phyloP scores from a whole-genome alignment of 2,888 invertebrate species.

The Morpho helenor region DNA sequence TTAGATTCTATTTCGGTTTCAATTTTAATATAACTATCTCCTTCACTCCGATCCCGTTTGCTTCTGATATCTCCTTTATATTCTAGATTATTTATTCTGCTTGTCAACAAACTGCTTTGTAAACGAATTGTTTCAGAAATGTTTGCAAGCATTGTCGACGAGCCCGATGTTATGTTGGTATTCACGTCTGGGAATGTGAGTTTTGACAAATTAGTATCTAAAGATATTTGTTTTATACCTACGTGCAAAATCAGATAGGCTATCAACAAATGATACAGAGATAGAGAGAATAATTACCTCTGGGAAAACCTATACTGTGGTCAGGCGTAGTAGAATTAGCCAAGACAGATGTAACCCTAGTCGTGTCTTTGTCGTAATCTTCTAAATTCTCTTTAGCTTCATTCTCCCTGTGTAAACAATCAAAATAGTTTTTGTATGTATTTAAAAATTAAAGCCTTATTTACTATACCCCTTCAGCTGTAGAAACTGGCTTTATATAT shows the following conservation, averaged over 20 bases:
- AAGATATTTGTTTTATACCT: no score
- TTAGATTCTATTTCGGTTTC: constrained; percentile 8
- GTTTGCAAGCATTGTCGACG: constrained; percentile 1
- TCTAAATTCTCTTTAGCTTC: constrained; percentile 10
- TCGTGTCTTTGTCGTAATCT: constrained; percentile 11
- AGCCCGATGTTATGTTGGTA: constrained; percentile 10
- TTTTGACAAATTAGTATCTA: not conserved
- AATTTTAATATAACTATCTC: constrained; percentile 2
- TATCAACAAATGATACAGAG: no score
- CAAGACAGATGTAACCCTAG: constrained; percentile 16
- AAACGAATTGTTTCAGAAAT: constrained; percentile 3
- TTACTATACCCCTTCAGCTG: no score
- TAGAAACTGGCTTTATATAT: no score
- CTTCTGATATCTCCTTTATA: not conserved
- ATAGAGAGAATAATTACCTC: constrained; percentile 9
- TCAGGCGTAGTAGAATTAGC: constrained; percentile 14
- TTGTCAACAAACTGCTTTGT: not conserved
- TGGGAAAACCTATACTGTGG: constrained; percentile 23
- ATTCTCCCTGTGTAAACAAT: constrained; percentile 12
- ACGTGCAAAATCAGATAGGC: no score
- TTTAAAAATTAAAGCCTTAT: not conserved
- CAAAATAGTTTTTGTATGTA: not conserved
- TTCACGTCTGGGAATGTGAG: not conserved
- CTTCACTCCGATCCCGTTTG: not conserved
- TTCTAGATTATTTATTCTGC: not conserved